Evolutionary conservation across 2,113 vertebrate species (phyloP), one percentile per base, ranked within the genome.

Genomic region (Saimiri boliviensis): DNA sequence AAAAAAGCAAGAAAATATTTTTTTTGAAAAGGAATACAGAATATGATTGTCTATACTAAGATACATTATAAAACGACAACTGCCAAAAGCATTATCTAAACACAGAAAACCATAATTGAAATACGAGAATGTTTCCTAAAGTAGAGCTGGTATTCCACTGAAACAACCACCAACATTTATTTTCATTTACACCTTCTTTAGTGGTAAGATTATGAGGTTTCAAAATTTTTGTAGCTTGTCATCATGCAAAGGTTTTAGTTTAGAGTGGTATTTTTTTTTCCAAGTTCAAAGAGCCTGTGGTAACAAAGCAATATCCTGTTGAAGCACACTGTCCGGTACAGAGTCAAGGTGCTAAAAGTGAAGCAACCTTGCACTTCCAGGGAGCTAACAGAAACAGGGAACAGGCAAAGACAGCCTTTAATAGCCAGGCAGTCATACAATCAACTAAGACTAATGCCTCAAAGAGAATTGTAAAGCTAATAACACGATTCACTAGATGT

Each of bases 281-380:
- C 70, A 84, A 84, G 49, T 97, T 97, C 96, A 95, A 96, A 98
- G 95, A 68, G 37, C 32, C n/a, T 93, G 93, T 82, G 96, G 92
- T 85, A 97, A 94, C 54, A 97, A 71, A 95, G 77, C 89, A 74
- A 93, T 68, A 96, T 95, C 97, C 96, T 93, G 89, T 77, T 93
- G 87, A 90, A 93, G 84, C 8, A 1, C 85, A 68, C 35, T 45
- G 54, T 76, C 87, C 93, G 87, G 84, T 94, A 92, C 58, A 92
- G 92, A 97, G 96, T 79, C 30, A 89, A 97, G 84, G 94, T 96
- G 97, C 73, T 58, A 95, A 93, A 96, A 90, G 25, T 27, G 56
- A 95, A 91, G 92, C 20, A 30, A 37, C 49, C 4, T 0, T 37
- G 71, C 7, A 82, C 86, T 97, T 98, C 93, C 89, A 93, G 94